Conservation (phyloP, 2,797 vertebrate genomes). For the Ctenochaetus hawaiiensis region DNA sequence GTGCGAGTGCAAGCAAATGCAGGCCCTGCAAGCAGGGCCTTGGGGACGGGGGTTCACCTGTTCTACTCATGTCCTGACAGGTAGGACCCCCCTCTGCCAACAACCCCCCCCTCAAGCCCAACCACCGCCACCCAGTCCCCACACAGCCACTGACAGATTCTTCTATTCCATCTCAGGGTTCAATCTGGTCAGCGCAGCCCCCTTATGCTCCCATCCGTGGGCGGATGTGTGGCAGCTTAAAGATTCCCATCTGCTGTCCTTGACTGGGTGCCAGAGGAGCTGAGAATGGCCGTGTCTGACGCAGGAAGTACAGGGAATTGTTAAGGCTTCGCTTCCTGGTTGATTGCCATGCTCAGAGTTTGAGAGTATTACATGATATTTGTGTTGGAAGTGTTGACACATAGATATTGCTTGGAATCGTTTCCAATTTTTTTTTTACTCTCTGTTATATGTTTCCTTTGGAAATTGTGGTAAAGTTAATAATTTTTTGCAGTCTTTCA, state of each 20-base stretch:
- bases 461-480: background rate
- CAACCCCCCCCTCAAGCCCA: constrained; percentile 32
- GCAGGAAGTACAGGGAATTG: constrained; percentile 59
- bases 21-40: constrained; percentile 54
- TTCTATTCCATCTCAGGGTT: constrained; percentile 59
- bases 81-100: constrained; percentile 61
- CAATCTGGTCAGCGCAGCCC: constrained; percentile 69
- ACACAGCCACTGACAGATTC: constrained; percentile 43
- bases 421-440: background rate
- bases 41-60: constrained; percentile 85
- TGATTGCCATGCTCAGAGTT: constrained; percentile 38
- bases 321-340: constrained; percentile 47
- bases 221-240: constrained; percentile 72
- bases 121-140: constrained; percentile 50
- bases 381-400: constrained; percentile 51
- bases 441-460: background rate
- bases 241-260: constrained; percentile 84
- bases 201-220: constrained; percentile 53
- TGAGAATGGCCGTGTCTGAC: constrained; percentile 45
- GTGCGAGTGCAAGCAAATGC: constrained; percentile 41
- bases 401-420: constrained; percentile 1
- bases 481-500: background rate
- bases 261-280: constrained; percentile 77
- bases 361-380: constrained; percentile 37
- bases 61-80: constrained; percentile 85